phyloP scores from a whole-genome alignment of 2,888 invertebrate genomes.

The Lamproptera curius region DNA sequence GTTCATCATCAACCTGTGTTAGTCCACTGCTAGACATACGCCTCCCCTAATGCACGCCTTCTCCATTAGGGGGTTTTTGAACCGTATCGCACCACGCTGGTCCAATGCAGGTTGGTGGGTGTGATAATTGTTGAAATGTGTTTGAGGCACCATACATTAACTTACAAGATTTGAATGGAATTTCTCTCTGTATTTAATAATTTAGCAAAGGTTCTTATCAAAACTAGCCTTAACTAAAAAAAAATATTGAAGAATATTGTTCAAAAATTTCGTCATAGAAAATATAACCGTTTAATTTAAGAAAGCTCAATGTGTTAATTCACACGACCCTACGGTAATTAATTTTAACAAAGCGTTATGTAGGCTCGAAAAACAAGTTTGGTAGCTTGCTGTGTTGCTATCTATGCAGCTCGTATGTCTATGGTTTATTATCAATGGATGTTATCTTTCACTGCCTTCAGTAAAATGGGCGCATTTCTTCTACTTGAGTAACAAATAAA shows the following conservation, averaged over 20 bases:
- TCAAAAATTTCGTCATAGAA: constrained; percentile 3
- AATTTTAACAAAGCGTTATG: constrained; percentile 19
- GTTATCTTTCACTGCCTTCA: not conserved
- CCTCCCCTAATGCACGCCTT: too few relatives aligned
- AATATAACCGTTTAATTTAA: not conserved
- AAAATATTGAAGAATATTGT: not conserved
- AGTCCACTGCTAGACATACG: too few relatives aligned
- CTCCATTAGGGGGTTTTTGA: too few relatives aligned
- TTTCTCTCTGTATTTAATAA: too few relatives aligned
- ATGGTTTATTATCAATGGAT: not conserved
- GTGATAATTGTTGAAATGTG: not conserved
- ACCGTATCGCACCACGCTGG: too few relatives aligned
- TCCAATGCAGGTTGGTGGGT: too few relatives aligned
- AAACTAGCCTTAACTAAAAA: too few relatives aligned
- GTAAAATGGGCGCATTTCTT: not conserved
- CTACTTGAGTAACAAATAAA: not conserved
- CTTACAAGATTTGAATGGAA: too few relatives aligned
- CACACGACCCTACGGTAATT: constrained; percentile 21
- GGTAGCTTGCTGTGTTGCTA: not conserved
- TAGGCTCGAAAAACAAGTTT: constrained; percentile 10
- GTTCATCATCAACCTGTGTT: too few relatives aligned
- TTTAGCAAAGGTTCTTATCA: too few relatives aligned
- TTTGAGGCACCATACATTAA: too few relatives aligned
- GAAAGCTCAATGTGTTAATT: constrained; percentile 3
- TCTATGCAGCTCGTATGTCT: not conserved